Evolutionary conservation across 2,113 vertebrate genomes (phyloP).

Genomic region (Plestiodon gilberti): DNA sequence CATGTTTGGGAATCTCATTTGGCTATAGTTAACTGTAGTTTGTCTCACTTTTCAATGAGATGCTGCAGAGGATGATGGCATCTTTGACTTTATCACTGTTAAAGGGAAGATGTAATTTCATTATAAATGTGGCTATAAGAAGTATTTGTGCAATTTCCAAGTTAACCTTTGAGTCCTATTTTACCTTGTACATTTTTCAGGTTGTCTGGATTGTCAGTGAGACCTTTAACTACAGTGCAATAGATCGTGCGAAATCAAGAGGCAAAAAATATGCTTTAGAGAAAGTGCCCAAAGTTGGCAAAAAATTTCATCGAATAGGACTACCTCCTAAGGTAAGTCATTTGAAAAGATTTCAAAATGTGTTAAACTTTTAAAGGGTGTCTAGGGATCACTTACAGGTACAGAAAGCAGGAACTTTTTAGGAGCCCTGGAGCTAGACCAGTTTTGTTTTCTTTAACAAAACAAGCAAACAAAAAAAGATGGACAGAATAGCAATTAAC

Average conservation of each 20-base stretch:
- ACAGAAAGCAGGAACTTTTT: not conserved
- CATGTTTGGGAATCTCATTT: not conserved
- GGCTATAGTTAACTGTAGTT: too few species aligned
- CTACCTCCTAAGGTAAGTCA: conserved; percentile 92
- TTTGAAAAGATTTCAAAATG: not conserved
- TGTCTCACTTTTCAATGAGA: too few species aligned
- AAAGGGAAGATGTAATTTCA: not conserved
- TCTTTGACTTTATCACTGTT: not conserved
- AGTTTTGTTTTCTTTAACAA: not conserved
- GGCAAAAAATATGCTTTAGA: conserved; percentile 98
- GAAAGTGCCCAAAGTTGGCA: conserved; percentile 96
- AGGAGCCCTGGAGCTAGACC: not conserved
- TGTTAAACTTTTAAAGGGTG: not conserved
- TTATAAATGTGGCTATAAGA: not conserved
- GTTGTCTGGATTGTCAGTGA: conserved; percentile 94
- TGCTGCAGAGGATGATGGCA: not conserved
- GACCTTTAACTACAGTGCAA: conserved; percentile 95
- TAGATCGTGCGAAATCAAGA: conserved; percentile 95
- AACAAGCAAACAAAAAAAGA: not conserved
- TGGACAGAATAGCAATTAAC: not conserved
- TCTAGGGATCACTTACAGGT: not conserved
- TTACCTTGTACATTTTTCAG: conserved; percentile 71
- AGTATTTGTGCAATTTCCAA: not conserved
- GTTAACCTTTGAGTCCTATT: conserved; percentile 30
- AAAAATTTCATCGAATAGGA: conserved; percentile 95